Percentiles rank a stretch among this genome's conserved stretches.
phyloP scores from a whole-genome alignment of 2,113 vertebrate species.

The Salvelinus sp. region DNA sequence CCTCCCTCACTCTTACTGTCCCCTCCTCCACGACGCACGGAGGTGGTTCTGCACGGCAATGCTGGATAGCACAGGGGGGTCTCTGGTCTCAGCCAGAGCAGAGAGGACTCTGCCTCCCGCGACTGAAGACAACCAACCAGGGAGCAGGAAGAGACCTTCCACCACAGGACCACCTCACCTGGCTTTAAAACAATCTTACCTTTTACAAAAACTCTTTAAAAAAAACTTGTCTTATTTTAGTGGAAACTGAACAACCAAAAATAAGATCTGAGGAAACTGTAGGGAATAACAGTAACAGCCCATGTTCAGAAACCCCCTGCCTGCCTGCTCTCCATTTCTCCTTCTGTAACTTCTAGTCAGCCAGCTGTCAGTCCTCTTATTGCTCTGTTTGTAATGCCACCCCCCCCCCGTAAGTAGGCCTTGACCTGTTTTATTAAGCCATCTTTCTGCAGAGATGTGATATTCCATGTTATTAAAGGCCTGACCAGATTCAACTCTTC shows the following conservation, averaged over 20 bases:
- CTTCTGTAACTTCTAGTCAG: neutral
- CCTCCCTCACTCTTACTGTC: too few relatives aligned
- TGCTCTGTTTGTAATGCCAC: too few relatives aligned
- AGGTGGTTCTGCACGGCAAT: slow-evolving; percentile 15
- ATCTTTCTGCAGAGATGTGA: too few relatives aligned
- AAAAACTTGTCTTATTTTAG: slow-evolving; percentile 36
- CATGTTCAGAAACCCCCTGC: neutral
- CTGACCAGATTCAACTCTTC: too few relatives aligned
- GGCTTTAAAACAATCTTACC: slow-evolving; percentile 60
- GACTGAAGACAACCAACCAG: slow-evolving; percentile 33
- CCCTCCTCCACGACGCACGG: slow-evolving; percentile 7
- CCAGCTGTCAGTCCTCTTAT: slow-evolving; percentile 6
- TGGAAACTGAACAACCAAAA: slow-evolving; percentile 32
- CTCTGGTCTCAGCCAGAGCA: slow-evolving; percentile 23
- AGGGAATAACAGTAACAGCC: neutral
- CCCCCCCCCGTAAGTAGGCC: too few relatives aligned
- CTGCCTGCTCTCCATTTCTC: neutral
- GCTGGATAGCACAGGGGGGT: slow-evolving; percentile 17
- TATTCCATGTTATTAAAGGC: too few relatives aligned
- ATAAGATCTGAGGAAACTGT: slow-evolving; percentile 16
- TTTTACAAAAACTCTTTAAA: slow-evolving; percentile 54
- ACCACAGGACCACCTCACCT: slow-evolving; percentile 32
- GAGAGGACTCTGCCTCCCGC: slow-evolving; percentile 38
- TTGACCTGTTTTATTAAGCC: too few relatives aligned
- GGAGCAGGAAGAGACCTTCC: slow-evolving; percentile 3